phyloP scores from a whole-genome alignment of 2,113 vertebrate species.

The Paradisaea rubra region DNA sequence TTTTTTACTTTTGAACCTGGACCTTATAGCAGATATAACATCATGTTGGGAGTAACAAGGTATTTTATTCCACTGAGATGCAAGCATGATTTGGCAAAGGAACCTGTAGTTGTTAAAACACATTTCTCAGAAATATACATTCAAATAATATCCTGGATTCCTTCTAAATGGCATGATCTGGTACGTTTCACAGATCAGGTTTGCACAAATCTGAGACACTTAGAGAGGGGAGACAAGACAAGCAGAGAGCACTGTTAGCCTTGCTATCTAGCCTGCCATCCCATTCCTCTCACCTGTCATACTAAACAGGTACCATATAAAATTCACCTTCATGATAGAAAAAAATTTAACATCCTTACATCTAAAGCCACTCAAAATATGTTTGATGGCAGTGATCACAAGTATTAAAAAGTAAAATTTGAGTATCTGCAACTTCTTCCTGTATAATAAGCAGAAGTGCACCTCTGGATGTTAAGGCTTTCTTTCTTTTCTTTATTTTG shows the following conservation, averaged over 20 bases:
- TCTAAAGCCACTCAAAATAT: not conserved
- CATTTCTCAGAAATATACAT: not conserved
- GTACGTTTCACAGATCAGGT: not conserved
- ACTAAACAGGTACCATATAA: not conserved
- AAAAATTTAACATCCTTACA: not conserved
- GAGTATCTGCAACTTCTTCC: not conserved
- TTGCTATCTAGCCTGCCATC: not conserved
- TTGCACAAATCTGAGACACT: not conserved
- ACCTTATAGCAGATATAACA: fast-evolving
- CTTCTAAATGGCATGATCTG: not conserved
- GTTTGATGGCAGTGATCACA: not conserved
- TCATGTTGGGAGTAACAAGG: not conserved
- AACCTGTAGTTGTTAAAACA: not conserved
- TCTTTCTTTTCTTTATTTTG: not conserved
- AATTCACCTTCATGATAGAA: not conserved
- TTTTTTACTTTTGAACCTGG: not conserved
- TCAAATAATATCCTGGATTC: not conserved
- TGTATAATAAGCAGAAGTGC: not conserved
- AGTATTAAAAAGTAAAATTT: not conserved
- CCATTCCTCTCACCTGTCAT: fast-evolving
- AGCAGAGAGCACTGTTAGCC: not conserved
- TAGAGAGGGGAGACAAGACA: not conserved
- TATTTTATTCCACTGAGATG: not conserved
- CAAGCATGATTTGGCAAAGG: not conserved
- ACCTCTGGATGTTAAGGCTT: not conserved